Conservation (phyloP, 30 jellyfish, hydroid and myxozoan genomes). For the Pseudorhiza aurosa region DNA sequence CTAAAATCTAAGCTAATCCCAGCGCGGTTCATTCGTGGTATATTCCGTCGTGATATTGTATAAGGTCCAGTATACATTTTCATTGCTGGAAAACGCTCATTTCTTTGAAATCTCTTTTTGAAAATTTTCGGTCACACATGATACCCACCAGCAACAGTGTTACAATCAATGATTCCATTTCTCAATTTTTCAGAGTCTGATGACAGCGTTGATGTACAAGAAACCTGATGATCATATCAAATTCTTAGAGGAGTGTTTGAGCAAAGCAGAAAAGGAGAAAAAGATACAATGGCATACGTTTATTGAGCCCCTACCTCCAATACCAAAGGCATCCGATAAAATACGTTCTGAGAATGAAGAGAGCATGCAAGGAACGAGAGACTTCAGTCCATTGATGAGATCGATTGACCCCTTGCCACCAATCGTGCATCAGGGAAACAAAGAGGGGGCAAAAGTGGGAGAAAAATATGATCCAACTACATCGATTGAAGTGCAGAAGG, state of each 20-base stretch:
- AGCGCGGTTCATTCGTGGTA: too few relatives aligned
- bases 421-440: conserved; percentile 6
- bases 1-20: too few relatives aligned
- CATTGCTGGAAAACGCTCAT: too few relatives aligned
- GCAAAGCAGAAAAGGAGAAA: conserved; percentile 75
- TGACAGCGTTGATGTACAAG: conserved; percentile 97
- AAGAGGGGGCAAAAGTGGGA: background rate
- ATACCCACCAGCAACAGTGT: too few relatives aligned
- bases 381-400: background rate
- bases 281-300: conserved; percentile 90
- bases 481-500: too few relatives aligned
- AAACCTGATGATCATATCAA: conserved; percentile 89
- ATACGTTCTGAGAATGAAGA: conserved; percentile 47
- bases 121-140: too few relatives aligned
- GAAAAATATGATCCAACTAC: background rate
- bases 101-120: background rate
- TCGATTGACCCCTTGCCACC: conserved; percentile 76
- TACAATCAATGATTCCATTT: too few relatives aligned
- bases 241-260: conserved; percentile 81
- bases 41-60: too few relatives aligned
- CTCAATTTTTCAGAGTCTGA: conserved; percentile 80
- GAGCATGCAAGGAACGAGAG: background rate
- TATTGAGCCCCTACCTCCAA: conserved; percentile 95
- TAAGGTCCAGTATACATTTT: too few relatives aligned
- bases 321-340: conserved; percentile 52